These are phyloP conservation scores for Zaprionus gabonicus DNA, from an alignment of 1,140 invertebrate species.

Conservation along the genomic window DNA sequence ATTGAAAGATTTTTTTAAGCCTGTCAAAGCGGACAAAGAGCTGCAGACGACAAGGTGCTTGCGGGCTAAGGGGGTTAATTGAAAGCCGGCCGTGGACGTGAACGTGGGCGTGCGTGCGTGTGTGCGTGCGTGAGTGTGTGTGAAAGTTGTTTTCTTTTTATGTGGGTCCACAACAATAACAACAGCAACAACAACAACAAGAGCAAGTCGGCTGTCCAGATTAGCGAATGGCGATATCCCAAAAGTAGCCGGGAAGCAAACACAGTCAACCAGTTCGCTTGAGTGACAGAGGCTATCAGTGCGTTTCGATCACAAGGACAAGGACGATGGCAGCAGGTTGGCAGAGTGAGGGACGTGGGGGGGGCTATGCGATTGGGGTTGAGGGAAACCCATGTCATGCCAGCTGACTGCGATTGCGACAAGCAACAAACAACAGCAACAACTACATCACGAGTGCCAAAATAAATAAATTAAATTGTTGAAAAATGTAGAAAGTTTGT, in stretches of 20 bases:
- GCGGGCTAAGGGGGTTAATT: constrained; percentile 16
- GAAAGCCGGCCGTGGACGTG: constrained; percentile 13
- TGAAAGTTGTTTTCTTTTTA: background rate
- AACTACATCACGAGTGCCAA: constrained; percentile 64
- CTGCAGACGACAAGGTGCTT: constrained; percentile 2
- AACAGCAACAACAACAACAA: background rate
- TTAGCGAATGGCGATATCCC: constrained; percentile 34
- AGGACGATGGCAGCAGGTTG: constrained; percentile 5
- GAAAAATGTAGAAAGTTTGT: constrained; percentile 67
- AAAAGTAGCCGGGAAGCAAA: constrained; percentile 22
- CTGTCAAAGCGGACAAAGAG: background rate
- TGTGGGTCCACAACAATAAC: constrained; percentile 14
- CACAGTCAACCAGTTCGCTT: constrained; percentile 54
- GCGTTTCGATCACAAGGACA: constrained; percentile 65
- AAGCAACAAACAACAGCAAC: constrained; percentile 38
- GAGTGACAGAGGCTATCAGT: constrained; percentile 78
- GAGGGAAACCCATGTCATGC: constrained; percentile 64
- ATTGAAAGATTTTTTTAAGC: background rate
- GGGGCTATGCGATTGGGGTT: background rate
- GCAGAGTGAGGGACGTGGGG: background rate
- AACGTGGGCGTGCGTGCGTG: background rate
- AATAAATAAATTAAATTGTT: constrained; percentile 81
- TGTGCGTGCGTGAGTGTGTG: background rate
- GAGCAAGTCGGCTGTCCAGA: constrained; percentile 19
- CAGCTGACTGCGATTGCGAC: constrained; percentile 59